Base-by-base conservation (phyloP, 2,797 vertebrate species). In the Tachyglossus aculeatus region DNA sequence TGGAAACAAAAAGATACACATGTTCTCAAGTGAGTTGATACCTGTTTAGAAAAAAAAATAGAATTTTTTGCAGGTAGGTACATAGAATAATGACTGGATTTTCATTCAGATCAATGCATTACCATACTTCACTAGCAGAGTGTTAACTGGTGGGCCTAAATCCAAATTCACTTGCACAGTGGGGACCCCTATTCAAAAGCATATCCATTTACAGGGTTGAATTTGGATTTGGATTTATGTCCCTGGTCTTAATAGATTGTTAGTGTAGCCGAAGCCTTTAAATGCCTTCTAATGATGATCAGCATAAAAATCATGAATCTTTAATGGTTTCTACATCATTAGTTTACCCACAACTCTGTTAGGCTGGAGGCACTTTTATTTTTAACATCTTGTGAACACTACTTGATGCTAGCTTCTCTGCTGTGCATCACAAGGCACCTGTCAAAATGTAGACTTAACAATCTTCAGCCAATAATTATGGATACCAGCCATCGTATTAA, bases 291-390 rank as follows among this genome's bases (percentile, higher is more conserved):
- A 39, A 56, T 40, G 15, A 50, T 38, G 22, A n/a, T n/a, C 7
- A 39, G 47, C 6, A 43, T 31, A 24, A 38, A 48, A 52, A 22
- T 31, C 16, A 39, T 58, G 27, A 53, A 37, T n/a, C 29, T 12
- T 16, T 48, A 9, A 21, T 67, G 9, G 15, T 47, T 57, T 84
- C 82, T 82, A 61, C 80, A 65, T 85, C 71, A 59, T 62, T 69
- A 21, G 34, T 34, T 65, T 67, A 83, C 29, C 38, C 71, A 59
- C 43, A 68, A 68, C 68, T 72, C 71, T 80, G 15, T 63, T 83
- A 81, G 86, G 81, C 82, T 83, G 84, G 84, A 74, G n/a, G n/a
- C 76, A 83, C 81, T 77, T 86, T 80, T 80, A 84, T 85, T 84
- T 84, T 57, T 51, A 77, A 80, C 73, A 77, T 67, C 40, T 78